Percentiles rank a stretch among this genome's conserved stretches.
Evolutionary conservation across 2,888 invertebrate genomes (phyloP).

Genomic region (Nemotelus pantherinus): DNA sequence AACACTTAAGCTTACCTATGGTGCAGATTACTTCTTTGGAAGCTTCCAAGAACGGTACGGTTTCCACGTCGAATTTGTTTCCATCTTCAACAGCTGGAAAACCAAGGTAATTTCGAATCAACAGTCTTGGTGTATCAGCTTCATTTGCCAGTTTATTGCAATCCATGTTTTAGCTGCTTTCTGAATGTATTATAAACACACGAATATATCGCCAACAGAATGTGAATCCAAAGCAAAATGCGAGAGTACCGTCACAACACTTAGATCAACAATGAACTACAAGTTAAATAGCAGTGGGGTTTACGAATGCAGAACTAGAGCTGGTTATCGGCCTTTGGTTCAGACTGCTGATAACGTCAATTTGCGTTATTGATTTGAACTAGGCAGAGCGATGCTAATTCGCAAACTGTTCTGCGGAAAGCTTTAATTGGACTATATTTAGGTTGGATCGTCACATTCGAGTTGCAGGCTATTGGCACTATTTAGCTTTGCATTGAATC

Average conservation of each 20-base stretch:
- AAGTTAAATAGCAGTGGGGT: no score
- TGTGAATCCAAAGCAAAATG: neutral
- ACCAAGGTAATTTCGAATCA: slow-evolving; percentile 1
- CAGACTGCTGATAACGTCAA: no score
- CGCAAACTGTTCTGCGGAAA: no score
- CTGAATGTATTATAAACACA: no score
- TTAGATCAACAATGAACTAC: no score
- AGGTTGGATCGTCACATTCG: no score
- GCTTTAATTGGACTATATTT: no score
- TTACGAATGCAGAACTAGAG: neutral
- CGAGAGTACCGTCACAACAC: neutral
- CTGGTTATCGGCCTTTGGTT: neutral
- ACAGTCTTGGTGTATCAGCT: neutral
- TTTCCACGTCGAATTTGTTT: neutral
- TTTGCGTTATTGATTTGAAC: no score
- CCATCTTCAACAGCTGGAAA: slow-evolving; percentile 5
- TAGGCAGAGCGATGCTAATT: no score
- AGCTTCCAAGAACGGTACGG: slow-evolving; percentile 18
- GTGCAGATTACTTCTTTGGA: slow-evolving; percentile 23
- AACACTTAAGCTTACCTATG: slow-evolving; percentile 8
- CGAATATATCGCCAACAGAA: neutral
- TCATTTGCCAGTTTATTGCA: neutral
- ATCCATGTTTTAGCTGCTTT: no score
- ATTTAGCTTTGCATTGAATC: neutral
- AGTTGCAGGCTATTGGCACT: no score